Evolutionary conservation across 2,888 invertebrate genomes (phyloP).

Genomic region (Deilephila elpenor): DNA sequence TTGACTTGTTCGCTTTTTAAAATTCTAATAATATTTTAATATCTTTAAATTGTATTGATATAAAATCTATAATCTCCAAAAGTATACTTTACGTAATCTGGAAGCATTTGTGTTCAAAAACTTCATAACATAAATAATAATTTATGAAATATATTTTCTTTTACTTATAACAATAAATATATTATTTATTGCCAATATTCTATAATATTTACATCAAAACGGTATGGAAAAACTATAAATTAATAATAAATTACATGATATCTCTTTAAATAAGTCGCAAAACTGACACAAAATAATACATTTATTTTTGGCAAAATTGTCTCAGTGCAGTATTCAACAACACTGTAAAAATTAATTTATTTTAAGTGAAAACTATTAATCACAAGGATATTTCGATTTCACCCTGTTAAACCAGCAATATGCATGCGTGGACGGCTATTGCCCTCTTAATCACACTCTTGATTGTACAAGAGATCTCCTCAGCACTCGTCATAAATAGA

Average conservation of each 20-base stretch:
- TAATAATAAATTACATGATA: not conserved
- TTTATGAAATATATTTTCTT: not conserved
- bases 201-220: not conserved
- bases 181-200: conserved; percentile 7
- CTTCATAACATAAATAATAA: not conserved
- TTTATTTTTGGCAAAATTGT: too few relatives aligned
- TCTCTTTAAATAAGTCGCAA: not conserved
- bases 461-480: not conserved
- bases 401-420: not conserved
- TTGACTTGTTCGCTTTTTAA: too few relatives aligned
- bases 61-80: not conserved
- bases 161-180: not conserved
- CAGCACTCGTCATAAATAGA: not conserved
- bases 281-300: too few relatives aligned
- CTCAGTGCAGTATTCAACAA: too few relatives aligned
- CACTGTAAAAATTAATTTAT: too few relatives aligned
- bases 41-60: not conserved
- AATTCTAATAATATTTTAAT: too few relatives aligned
- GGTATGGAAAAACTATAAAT: not conserved
- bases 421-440: not conserved
- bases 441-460: not conserved
- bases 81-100: conserved; percentile 6
- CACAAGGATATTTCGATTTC: not conserved
- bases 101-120: not conserved
- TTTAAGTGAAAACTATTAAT: not conserved